Evolutionary conservation across 2,113 vertebrate species (phyloP).

Genomic region (Nannobrachium achirus): DNA sequence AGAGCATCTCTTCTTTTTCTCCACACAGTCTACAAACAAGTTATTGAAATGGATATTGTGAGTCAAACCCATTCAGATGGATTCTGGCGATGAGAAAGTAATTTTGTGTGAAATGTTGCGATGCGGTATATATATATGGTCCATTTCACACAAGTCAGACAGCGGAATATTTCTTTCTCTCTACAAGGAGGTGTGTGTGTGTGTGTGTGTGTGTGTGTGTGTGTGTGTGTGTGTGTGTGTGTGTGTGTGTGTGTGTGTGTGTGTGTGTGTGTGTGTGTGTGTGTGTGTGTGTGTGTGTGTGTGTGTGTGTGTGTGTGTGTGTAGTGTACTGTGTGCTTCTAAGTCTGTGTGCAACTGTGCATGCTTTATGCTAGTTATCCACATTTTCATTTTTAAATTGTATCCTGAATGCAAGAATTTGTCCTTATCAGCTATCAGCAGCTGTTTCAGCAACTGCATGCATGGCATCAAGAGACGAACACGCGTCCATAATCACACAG

Average conservation of each 20-base stretch:
- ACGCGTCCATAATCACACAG: background rate
- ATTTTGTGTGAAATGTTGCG: constrained; percentile 41
- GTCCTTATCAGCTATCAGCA: constrained; percentile 47
- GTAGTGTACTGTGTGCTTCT: too few relatives aligned
- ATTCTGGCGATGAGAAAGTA: constrained; percentile 32
- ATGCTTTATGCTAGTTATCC: background rate
- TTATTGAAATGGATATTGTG: constrained; percentile 23
- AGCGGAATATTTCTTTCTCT: constrained; percentile 21
- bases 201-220: constrained; percentile 1
- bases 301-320: background rate
- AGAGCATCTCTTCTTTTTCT: constrained; percentile 2
- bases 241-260: background rate
- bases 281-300: background rate
- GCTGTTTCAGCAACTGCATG: constrained; percentile 26
- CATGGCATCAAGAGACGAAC: constrained; percentile 13
- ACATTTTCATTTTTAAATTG: constrained; percentile 5
- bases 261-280: background rate
- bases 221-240: background rate
- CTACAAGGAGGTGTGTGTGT: background rate
- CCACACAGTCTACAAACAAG: constrained; percentile 3
- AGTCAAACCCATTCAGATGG: constrained; percentile 31
- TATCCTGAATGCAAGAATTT: constrained; percentile 20
- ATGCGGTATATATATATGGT: constrained; percentile 2
- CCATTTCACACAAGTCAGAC: constrained; percentile 27
- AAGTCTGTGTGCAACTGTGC: background rate